These are phyloP conservation scores for Pachliopta kotzebuea DNA, from an alignment of 2,888 invertebrate genomes.

Conservation along the genomic window DNA sequence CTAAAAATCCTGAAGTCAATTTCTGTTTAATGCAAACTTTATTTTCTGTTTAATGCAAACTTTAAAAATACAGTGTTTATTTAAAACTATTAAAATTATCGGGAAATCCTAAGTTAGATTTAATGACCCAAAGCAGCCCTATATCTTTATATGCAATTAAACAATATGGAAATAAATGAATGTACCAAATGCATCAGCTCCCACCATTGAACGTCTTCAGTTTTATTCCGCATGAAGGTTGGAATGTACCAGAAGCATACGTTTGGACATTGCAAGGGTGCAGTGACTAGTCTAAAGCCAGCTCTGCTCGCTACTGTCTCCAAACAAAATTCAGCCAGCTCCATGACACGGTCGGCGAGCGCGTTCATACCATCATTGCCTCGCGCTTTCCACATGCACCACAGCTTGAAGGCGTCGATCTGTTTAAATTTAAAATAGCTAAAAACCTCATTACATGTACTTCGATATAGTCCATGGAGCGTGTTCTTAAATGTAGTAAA, in stretches of 20 bases:
- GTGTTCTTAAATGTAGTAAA: too few relatives aligned
- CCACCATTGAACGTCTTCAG: conserved; percentile 75
- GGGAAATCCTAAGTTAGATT: too few relatives aligned
- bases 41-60: too few relatives aligned
- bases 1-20: too few relatives aligned
- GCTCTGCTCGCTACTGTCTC: conserved; percentile 69
- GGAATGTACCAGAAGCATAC: conserved; percentile 95
- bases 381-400: conserved; percentile 94
- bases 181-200: conserved; percentile 72
- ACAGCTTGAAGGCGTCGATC: conserved; percentile 94
- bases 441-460: too few relatives aligned
- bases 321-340: conserved; percentile 80
- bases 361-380: conserved; percentile 82
- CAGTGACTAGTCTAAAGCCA: conserved; percentile 82
- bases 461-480: too few relatives aligned
- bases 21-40: too few relatives aligned
- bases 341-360: conserved; percentile 84
- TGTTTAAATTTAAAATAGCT: conserved; percentile 36
- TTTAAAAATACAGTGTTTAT: too few relatives aligned
- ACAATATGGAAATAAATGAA: conserved; percentile 20
- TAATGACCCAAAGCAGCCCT: too few relatives aligned
- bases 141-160: too few relatives aligned
- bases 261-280: conserved; percentile 86
- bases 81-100: too few relatives aligned
- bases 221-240: conserved; percentile 63